phyloP scores from a whole-genome alignment of 92 coral and sea anemone species.

The Parazoanthus atlanticus region DNA sequence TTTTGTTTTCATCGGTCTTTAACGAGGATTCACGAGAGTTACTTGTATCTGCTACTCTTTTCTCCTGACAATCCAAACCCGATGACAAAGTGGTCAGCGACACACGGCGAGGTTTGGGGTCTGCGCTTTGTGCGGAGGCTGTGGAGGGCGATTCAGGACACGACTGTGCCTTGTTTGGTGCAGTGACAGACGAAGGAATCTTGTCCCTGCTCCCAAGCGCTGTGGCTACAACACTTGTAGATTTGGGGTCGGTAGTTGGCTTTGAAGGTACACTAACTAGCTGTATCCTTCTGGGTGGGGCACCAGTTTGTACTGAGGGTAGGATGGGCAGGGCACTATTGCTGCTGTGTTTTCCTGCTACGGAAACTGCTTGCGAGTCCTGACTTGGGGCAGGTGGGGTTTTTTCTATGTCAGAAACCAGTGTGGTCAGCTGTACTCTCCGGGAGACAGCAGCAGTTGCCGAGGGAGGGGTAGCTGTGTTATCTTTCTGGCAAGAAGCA shows the following conservation, averaged over 20 bases:
- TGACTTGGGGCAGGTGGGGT: neutral
- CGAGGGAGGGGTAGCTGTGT: slow-evolving; percentile 15
- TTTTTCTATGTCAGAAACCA: slow-evolving; percentile 11
- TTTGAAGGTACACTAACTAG: neutral
- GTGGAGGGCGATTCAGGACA: neutral
- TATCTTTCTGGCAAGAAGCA: neutral
- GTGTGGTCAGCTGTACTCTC: slow-evolving; percentile 43
- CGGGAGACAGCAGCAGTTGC: slow-evolving; percentile 24
- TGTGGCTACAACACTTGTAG: neutral
- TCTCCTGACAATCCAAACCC: slow-evolving; percentile 2
- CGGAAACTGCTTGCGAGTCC: neutral
- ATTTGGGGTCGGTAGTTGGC: neutral
- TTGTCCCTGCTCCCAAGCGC: neutral
- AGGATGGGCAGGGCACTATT: neutral
- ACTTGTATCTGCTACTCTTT: neutral
- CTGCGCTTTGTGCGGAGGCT: neutral
- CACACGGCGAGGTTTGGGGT: slow-evolving; percentile 19
- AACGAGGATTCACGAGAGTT: neutral
- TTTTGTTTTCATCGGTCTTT: neutral
- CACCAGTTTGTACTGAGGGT: neutral
- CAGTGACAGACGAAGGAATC: neutral
- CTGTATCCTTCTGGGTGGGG: slow-evolving; percentile 12
- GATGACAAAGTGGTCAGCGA: neutral
- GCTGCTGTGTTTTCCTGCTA: neutral
- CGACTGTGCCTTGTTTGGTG: neutral